A percentile compares a stretch with the other conserved stretches of the same genome.
These are phyloP conservation scores for Amblyraja radiata DNA, from an alignment of 2,797 vertebrate genomes.

Conservation along the genomic window DNA sequence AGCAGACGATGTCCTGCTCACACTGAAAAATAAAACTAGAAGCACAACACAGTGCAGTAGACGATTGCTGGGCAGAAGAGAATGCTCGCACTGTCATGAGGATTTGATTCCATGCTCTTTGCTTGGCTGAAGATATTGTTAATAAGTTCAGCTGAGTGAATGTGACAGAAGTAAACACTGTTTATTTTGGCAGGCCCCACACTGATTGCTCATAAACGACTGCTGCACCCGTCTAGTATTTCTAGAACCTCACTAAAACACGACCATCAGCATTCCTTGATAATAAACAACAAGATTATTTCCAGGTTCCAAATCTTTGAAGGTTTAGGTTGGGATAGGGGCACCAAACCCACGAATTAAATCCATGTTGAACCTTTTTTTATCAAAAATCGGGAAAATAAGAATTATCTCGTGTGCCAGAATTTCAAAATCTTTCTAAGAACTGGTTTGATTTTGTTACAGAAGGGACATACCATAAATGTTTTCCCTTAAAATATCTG, in stretches of 20 bases:
- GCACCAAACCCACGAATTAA: neutral
- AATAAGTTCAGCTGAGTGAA: conserved; percentile 29
- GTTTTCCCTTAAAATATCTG: neutral
- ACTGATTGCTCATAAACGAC: conserved; percentile 30
- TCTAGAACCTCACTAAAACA: neutral
- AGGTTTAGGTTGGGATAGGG: neutral
- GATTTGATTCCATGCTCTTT: conserved; percentile 8
- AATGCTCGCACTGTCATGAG: conserved; percentile 2
- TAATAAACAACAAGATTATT: conserved; percentile 35
- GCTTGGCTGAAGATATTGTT: conserved; percentile 26
- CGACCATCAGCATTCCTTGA: conserved; percentile 4
- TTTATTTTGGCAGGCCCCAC: conserved; percentile 29
- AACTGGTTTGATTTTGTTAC: neutral
- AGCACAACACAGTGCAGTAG: neutral
- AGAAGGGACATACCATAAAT: neutral
- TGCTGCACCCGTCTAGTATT: conserved; percentile 26
- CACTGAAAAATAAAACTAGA: neutral
- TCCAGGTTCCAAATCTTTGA: conserved; percentile 29
- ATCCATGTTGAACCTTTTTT: neutral
- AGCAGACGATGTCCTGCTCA: neutral
- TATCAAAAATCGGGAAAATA: neutral
- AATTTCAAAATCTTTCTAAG: neutral
- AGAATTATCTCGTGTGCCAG: neutral
- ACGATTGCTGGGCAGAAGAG: neutral
- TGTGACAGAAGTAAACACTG: conserved; percentile 24